phyloP scores from a whole-genome alignment of 2,113 vertebrate genomes.

The Herpetotheres cachinnans region DNA sequence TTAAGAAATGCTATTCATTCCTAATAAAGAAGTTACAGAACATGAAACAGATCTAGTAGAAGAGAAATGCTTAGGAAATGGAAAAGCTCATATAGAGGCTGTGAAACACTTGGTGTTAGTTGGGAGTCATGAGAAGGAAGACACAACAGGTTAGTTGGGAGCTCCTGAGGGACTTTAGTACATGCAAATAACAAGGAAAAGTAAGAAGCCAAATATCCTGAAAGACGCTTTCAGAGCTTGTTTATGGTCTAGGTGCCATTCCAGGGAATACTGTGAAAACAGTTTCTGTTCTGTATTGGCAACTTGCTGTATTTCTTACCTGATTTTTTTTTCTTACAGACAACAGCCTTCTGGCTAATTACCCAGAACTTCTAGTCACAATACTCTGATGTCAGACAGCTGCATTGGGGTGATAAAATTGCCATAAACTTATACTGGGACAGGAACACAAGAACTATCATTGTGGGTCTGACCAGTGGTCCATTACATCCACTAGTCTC shows the following conservation, averaged over 20 bases:
- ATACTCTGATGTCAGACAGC: neutral
- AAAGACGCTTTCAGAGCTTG: neutral
- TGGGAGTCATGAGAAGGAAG: neutral
- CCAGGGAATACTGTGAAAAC: neutral
- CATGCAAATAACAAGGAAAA: neutral
- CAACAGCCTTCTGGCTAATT: neutral
- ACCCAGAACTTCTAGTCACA: neutral
- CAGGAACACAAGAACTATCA: neutral
- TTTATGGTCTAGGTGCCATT: neutral
- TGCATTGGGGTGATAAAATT: neutral
- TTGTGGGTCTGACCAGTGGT: neutral
- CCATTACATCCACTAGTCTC: neutral
- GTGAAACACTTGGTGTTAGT: neutral
- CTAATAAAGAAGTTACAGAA: neutral
- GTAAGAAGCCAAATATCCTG: neutral
- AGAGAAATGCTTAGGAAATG: neutral
- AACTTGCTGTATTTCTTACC: neutral
- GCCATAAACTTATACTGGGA: neutral
- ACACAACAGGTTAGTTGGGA: neutral
- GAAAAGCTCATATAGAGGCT: neutral
- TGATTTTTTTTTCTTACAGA: neutral
- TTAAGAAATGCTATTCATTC: neutral
- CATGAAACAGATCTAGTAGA: neutral
- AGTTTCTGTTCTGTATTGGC: neutral
- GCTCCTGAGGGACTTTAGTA: neutral